Percentiles rank a stretch among this genome's conserved stretches.
These are phyloP conservation scores for Aleiodes testaceus DNA, from an alignment of 2,888 invertebrate genomes.

Conservation along the genomic window DNA sequence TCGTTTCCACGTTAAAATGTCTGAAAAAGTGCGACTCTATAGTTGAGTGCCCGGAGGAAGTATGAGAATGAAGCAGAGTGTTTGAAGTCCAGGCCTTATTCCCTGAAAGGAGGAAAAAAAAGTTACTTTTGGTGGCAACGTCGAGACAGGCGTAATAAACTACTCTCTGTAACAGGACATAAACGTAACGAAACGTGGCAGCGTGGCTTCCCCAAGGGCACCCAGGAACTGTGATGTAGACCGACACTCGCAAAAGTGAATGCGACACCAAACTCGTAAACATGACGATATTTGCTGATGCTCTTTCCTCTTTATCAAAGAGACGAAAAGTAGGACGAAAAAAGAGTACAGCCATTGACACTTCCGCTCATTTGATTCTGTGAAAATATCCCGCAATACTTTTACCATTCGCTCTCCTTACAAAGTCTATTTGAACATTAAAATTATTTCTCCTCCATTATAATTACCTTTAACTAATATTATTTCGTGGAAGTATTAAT, in stretches of 20 bases:
- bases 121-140: slow-evolving; percentile 51
- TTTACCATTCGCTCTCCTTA: no score
- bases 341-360: background rate
- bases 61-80: background rate
- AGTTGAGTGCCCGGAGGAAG: slow-evolving; percentile 27
- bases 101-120: slow-evolving; percentile 23
- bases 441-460: background rate
- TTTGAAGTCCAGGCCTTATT: background rate
- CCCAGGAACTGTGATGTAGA: slow-evolving; percentile 33
- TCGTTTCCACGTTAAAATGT: background rate
- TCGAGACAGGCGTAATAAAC: slow-evolving; percentile 52
- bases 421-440: no score
- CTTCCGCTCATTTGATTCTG: background rate
- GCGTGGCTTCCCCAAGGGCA: slow-evolving; percentile 41
- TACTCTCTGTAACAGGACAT: slow-evolving; percentile 37
- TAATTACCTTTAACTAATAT: background rate
- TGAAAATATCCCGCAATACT: background rate
- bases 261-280: slow-evolving; percentile 26
- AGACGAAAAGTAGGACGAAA: background rate
- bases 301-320: slow-evolving; percentile 15
- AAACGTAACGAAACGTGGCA: slow-evolving; percentile 37
- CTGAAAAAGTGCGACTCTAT: slow-evolving; percentile 45
- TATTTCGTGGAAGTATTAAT: background rate
- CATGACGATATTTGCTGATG: slow-evolving; percentile 31
- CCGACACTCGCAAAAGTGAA: slow-evolving; percentile 22